Conservation (phyloP, 2,113 vertebrate genomes). For the Suncus etruscus region DNA sequence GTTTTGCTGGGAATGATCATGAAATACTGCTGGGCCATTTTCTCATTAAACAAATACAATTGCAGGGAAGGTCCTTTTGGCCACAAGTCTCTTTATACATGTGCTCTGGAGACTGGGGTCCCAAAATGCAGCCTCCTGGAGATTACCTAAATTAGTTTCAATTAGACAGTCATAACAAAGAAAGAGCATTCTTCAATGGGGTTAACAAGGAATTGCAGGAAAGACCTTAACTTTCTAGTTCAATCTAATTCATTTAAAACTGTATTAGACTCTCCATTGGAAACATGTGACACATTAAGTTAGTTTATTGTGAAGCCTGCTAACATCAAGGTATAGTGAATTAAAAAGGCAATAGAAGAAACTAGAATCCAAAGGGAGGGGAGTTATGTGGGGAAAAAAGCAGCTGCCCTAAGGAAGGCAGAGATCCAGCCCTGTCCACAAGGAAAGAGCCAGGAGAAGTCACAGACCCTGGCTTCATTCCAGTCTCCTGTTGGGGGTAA, state of each 20-base stretch:
- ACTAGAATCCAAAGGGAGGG: not conserved
- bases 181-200: not conserved
- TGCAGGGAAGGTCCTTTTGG: not conserved
- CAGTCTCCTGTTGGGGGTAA: not conserved
- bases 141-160: not conserved
- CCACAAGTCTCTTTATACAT: not conserved
- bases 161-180: not conserved
- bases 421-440: not conserved
- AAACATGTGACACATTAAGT: constrained; percentile 9
- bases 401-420: not conserved
- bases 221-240: not conserved
- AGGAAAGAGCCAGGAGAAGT: not conserved
- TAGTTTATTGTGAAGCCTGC: not conserved
- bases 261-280: not conserved
- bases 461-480: not conserved
- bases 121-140: not conserved
- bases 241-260: constrained; percentile 20
- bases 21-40: too few relatives aligned
- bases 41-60: not conserved
- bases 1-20: too few relatives aligned
- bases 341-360: not conserved
- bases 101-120: not conserved
- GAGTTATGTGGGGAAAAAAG: not conserved
- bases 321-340: not conserved
- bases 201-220: not conserved